phyloP scores from a whole-genome alignment of 2,113 vertebrate genomes.

The Megalops atlanticus region DNA sequence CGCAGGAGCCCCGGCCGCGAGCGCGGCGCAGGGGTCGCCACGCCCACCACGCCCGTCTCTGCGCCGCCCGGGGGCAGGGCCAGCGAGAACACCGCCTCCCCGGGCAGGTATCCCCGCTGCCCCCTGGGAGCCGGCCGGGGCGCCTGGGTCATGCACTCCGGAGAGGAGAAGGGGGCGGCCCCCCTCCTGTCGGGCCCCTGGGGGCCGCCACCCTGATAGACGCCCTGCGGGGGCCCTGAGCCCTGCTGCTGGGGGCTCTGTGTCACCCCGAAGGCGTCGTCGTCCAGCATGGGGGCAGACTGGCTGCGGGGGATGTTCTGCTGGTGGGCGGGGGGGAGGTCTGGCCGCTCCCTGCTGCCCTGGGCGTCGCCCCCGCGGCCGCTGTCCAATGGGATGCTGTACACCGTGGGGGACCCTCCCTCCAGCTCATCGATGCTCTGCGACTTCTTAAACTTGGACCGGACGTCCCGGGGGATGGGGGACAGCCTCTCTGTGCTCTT shows the following conservation, averaged over 20 bases:
- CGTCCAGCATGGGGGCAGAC: conserved; percentile 96
- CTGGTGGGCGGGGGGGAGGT: conserved; percentile 80
- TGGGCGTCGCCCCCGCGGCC: conserved; percentile 86
- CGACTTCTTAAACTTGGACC: conserved; percentile 95
- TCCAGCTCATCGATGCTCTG: conserved; percentile 98
- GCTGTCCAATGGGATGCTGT: conserved; percentile 90
- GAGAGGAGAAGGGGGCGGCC: conserved; percentile 86
- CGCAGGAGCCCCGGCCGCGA: conserved; percentile 85
- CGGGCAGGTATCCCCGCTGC: conserved; percentile 85
- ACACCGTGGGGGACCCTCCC: conserved; percentile 92
- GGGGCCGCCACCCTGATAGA: conserved; percentile 94
- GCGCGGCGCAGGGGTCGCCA: no score
- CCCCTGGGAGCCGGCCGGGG: conserved; percentile 82
- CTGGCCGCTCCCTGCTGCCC: conserved; percentile 84
- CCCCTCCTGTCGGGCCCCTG: conserved; percentile 84
- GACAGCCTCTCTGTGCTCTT: conserved; percentile 95
- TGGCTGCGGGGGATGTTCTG: conserved; percentile 94
- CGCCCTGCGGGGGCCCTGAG: neutral
- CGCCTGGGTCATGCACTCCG: conserved; percentile 85
- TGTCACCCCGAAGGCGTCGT: conserved; percentile 79
- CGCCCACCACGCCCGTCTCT: no score
- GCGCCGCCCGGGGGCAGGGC: conserved; percentile 81
- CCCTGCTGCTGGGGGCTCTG: conserved; percentile 78
- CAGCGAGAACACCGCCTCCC: conserved; percentile 92
- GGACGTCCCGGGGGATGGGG: conserved; percentile 93